A percentile compares a stretch with the other conserved stretches of the same genome.
These are phyloP conservation scores for Chloropsis hardwickii DNA, from an alignment of 2,113 vertebrate species.

Conservation along the genomic window DNA sequence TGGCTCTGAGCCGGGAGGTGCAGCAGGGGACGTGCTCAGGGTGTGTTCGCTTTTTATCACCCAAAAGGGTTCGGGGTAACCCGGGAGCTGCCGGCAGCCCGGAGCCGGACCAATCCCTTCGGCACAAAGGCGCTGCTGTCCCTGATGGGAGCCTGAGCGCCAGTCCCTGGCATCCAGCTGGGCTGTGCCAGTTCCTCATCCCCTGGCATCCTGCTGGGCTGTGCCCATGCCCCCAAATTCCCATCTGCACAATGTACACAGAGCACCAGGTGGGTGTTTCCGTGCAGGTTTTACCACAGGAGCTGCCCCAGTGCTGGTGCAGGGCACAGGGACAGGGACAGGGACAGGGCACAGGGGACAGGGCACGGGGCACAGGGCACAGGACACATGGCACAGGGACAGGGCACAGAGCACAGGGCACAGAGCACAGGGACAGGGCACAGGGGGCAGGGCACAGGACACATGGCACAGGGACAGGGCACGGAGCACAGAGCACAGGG, in stretches of 20 bases:
- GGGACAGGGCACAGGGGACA: too few species aligned
- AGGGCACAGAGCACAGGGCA: too few species aligned
- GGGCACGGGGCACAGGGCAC: too few species aligned
- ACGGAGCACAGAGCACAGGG: too few species aligned
- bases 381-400: too few species aligned
- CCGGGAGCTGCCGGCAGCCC: background rate
- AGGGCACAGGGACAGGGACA: background rate
- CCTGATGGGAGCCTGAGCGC: accelerated
- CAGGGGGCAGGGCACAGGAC: too few species aligned
- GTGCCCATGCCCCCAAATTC: background rate
- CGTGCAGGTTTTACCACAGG: accelerated
- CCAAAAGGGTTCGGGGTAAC: background rate
- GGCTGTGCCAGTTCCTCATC: too few species aligned
- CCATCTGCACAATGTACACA: background rate
- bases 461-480: too few species aligned
- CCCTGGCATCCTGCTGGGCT: too few species aligned
- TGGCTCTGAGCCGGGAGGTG: accelerated
- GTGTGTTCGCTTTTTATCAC: background rate
- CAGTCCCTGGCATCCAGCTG: background rate
- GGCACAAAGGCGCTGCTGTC: background rate
- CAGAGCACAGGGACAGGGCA: too few species aligned
- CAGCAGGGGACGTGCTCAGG: accelerated
- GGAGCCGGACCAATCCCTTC: accelerated
- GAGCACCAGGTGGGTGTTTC: background rate
- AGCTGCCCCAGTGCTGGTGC: background rate